Evolutionary conservation across 1,140 invertebrate genomes (phyloP).

Genomic region (Asbolus verrucosus): DNA sequence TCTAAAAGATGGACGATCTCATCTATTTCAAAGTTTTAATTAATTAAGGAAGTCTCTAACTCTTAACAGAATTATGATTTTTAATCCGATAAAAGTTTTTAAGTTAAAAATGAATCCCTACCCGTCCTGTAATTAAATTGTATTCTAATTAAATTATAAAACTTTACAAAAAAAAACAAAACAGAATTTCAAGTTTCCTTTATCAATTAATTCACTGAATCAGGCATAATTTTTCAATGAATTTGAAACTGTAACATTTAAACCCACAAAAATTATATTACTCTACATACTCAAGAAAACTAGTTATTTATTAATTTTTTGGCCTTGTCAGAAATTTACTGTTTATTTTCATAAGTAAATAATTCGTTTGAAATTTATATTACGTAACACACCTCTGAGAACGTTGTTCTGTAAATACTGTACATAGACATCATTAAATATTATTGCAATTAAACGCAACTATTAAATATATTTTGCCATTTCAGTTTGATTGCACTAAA

Average conservation of each 20-base stretch:
- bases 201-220: no score
- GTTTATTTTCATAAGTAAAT: neutral
- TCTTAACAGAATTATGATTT: constrained; percentile 3
- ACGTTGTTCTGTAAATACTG: no score
- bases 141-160: neutral
- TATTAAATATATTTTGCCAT: no score
- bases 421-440: constrained; percentile 1
- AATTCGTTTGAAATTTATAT: constrained; percentile 13
- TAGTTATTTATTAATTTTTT: constrained; percentile 12
- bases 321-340: constrained; percentile 8
- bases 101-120: neutral
- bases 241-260: no score
- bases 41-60: constrained; percentile 30
- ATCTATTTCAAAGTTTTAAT: constrained; percentile 30
- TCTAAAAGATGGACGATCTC: constrained; percentile 10
- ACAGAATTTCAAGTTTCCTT: no score
- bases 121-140: neutral
- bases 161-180: no score
- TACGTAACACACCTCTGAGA: constrained; percentile 20
- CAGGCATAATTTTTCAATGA: no score
- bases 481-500: no score
- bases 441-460: no score
- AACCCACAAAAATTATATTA: no score
- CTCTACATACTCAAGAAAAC: neutral
- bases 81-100: neutral